These are phyloP conservation scores for Rhagonycha lutea DNA, from an alignment of 2,888 invertebrate species.

Conservation along the genomic window DNA sequence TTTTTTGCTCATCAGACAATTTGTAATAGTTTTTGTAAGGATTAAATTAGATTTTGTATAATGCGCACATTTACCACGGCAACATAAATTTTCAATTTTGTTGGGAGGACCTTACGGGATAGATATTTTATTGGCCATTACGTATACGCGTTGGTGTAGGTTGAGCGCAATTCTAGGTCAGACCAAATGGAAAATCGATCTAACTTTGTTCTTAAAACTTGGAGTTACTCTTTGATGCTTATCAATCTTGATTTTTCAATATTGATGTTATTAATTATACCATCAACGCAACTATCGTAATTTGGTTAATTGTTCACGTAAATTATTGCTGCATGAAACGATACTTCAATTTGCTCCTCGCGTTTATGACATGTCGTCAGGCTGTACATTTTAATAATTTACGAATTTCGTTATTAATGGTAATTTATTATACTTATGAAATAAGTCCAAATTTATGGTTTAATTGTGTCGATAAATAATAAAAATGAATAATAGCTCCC, in stretches of 20 bases:
- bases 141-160: conserved; percentile 31
- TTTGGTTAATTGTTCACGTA: neutral
- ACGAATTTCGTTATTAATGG: neutral
- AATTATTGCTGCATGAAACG: neutral
- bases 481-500: neutral
- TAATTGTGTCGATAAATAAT: neutral
- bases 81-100: conserved; percentile 8
- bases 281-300: neutral
- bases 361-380: neutral
- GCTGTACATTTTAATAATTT: neutral
- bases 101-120: conserved; percentile 1
- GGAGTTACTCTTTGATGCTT: neutral
- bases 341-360: neutral
- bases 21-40: neutral
- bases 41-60: neutral
- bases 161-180: conserved; percentile 38
- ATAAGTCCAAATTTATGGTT: neutral
- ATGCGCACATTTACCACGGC: neutral
- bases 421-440: neutral
- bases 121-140: conserved; percentile 15
- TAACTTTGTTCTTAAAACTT: conserved; percentile 7
- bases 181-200: conserved; percentile 35
- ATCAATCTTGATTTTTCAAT: neutral
- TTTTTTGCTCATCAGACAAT: neutral
- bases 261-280: neutral